These are phyloP conservation scores for Eumaeus atala DNA, from an alignment of 1,140 invertebrate genomes.

Conservation along the genomic window DNA sequence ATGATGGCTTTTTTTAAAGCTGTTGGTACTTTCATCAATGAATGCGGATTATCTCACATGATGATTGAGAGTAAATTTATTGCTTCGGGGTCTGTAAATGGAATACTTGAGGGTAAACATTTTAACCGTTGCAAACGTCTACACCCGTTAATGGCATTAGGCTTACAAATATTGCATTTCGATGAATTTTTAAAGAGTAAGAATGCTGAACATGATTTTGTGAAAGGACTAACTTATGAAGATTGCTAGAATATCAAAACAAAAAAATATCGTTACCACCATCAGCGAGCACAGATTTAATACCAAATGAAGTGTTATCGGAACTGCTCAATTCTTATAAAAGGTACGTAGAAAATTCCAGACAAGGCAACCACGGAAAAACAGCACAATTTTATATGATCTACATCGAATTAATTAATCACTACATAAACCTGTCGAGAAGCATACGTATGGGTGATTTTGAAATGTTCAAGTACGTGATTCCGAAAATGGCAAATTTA, in stretches of 20 bases:
- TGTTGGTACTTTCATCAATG: conserved; percentile 56
- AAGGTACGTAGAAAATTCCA: conserved; percentile 14
- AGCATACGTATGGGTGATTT: conserved; percentile 35
- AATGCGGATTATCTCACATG: conserved; percentile 53
- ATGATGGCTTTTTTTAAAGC: conserved; percentile 67
- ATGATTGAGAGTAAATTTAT: conserved; percentile 52
- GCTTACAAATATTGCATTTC: conserved; percentile 10
- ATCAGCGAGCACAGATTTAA: conserved; percentile 9
- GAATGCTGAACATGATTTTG: conserved; percentile 10
- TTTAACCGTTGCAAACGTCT: conserved; percentile 37
- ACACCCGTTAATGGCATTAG: conserved; percentile 10
- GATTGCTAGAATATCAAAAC: conserved; percentile 12
- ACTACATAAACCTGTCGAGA: conserved; percentile 29
- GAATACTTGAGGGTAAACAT: conserved; percentile 56
- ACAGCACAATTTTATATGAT: conserved; percentile 29
- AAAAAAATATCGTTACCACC: conserved; percentile 4
- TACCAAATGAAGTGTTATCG: conserved; percentile 18
- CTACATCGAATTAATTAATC: conserved; percentile 26
- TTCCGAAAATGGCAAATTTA: conserved; percentile 36
- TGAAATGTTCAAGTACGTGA: conserved; percentile 25
- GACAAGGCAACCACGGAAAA: conserved; percentile 23
- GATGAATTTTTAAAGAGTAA: conserved; percentile 13
- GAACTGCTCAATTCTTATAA: conserved; percentile 12
- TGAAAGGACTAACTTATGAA: conserved; percentile 13
- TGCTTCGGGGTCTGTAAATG: conserved; percentile 56